These are phyloP conservation scores for Drosophila emarginata DNA, from an alignment of 2,888 invertebrate genomes.

Conservation along the genomic window DNA sequence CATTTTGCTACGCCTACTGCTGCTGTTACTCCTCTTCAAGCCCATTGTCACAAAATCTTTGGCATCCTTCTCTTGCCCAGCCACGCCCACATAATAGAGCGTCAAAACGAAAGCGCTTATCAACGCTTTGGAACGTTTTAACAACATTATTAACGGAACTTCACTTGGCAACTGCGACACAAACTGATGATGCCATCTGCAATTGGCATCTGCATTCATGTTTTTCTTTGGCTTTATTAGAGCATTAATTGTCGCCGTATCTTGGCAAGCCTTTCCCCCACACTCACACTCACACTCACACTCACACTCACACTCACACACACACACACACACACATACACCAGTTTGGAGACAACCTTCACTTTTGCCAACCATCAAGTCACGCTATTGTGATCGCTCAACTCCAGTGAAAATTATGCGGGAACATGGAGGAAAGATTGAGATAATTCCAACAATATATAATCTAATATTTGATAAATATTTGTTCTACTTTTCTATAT, in stretches of 20 bases:
- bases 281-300: conserved; percentile 10
- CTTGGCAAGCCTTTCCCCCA: conserved; percentile 47
- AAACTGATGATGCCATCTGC: not conserved
- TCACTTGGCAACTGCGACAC: conserved; percentile 53
- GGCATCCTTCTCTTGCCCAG: conserved; percentile 21
- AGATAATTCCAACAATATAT: not conserved
- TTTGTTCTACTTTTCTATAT: too few relatives aligned
- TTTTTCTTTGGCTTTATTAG: conserved; percentile 77
- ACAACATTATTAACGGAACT: conserved; percentile 80
- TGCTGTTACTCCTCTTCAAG: conserved; percentile 16
- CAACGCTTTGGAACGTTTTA: conserved; percentile 62
- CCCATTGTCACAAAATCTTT: conserved; percentile 69
- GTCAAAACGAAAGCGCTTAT: conserved; percentile 69
- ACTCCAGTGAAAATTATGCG: conserved; percentile 18
- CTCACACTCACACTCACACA: conserved; percentile 4
- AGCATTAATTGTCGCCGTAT: conserved; percentile 78
- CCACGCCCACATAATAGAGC: conserved; percentile 72
- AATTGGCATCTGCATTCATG: conserved; percentile 33
- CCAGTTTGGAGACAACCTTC: conserved; percentile 68
- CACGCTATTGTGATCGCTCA: conserved; percentile 67
- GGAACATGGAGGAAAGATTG: not conserved
- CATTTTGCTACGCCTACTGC: conserved; percentile 24
- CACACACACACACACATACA: not conserved
- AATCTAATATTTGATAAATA: too few relatives aligned
- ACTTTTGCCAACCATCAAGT: conserved; percentile 67